Evolutionary conservation across 1,140 invertebrate genomes (phyloP).

Genomic region (Episyrphus balteatus): DNA sequence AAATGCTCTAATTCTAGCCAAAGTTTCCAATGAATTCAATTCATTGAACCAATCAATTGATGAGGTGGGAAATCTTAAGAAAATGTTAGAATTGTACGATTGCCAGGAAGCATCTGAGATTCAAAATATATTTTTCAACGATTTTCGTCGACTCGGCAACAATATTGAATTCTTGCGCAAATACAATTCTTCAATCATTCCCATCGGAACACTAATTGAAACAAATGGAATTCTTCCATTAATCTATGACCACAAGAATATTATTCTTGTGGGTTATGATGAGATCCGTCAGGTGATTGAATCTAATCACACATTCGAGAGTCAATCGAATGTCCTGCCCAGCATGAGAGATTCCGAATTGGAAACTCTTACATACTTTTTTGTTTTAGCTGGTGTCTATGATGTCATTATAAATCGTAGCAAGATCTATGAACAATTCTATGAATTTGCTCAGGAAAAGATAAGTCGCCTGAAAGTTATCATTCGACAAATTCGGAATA

Average conservation of each 20-base stretch:
- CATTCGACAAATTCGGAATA: conserved; percentile 19
- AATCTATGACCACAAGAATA: conserved; percentile 14
- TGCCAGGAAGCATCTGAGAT: conserved; percentile 12
- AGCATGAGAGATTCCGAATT: conserved; percentile 16
- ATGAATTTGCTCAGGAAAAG: conserved; percentile 9
- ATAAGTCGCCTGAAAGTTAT: conserved; percentile 18
- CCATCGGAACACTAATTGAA: conserved; percentile 18
- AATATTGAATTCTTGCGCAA: conserved; percentile 18
- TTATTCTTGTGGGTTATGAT: conserved; percentile 8
- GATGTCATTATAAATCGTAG: conserved; percentile 17
- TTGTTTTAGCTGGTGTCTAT: conserved; percentile 16
- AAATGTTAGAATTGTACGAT: conserved; percentile 13
- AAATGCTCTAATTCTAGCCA: conserved; percentile 23
- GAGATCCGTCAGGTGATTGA: conserved; percentile 15
- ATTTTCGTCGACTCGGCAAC: conserved; percentile 22
- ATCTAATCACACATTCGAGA: conserved; percentile 21
- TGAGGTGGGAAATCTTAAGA: conserved; percentile 17
- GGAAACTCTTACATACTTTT: conserved; percentile 20
- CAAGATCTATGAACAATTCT: neutral
- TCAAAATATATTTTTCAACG: conserved; percentile 24
- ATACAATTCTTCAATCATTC: conserved; percentile 13
- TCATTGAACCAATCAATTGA: conserved; percentile 16
- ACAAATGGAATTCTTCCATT: conserved; percentile 15
- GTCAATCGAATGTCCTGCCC: conserved; percentile 12
- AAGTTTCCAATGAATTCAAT: conserved; percentile 24